Percentiles rank a stretch among this genome's conserved stretches.
phyloP scores from a whole-genome alignment of 2,797 vertebrate species.

The Hydrolagus colliei region DNA sequence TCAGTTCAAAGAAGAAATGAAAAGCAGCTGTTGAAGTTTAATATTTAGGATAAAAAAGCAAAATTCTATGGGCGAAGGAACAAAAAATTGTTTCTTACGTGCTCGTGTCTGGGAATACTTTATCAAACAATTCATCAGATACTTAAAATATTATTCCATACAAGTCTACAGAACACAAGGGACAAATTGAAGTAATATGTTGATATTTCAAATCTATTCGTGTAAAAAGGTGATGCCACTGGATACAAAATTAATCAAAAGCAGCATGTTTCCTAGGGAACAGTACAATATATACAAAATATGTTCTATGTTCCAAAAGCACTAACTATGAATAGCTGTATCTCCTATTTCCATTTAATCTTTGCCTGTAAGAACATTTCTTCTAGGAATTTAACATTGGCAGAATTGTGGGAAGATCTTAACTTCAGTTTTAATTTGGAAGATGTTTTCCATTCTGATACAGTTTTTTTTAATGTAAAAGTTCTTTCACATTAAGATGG shows the following conservation, averaged over 20 bases:
- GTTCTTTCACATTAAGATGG: no score
- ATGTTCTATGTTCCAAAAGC: no score
- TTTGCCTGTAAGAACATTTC: no score
- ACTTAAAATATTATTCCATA: not conserved
- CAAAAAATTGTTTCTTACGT: not conserved
- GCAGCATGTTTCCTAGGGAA: not conserved
- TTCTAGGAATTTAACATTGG: no score
- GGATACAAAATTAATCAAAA: not conserved
- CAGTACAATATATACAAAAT: no score
- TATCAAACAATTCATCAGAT: constrained; percentile 3
- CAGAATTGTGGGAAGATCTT: no score
- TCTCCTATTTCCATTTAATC: no score
- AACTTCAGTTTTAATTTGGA: no score
- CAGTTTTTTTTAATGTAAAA: no score
- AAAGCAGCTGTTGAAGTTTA: constrained; percentile 2
- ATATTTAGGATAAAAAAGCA: constrained; percentile 20
- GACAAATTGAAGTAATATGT: not conserved
- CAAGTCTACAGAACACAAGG: not conserved
- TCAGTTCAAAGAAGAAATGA: constrained; percentile 1
- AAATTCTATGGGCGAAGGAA: not conserved
- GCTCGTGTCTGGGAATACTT: not conserved
- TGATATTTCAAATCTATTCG: not conserved
- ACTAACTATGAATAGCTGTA: no score
- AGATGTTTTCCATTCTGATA: no score
- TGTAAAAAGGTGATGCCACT: not conserved